Percentiles rank a stretch among this genome's conserved stretches.
Conservation (phyloP, 2,113 vertebrate species). For the Panthera uncia region DNA sequence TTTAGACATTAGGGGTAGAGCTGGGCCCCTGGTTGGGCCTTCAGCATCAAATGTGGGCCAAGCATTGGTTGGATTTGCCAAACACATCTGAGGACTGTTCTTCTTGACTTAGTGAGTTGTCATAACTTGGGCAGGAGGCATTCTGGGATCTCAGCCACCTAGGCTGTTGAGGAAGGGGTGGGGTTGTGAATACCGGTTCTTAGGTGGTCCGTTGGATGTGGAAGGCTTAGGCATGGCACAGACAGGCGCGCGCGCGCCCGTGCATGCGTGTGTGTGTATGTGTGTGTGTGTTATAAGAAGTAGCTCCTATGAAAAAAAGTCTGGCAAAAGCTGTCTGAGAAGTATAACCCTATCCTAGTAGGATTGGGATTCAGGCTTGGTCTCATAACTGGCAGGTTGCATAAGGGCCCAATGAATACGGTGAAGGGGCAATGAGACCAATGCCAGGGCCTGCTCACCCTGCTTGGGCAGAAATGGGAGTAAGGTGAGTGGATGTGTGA, state of each 20-base stretch:
- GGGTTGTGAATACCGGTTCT: neutral
- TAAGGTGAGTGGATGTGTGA: neutral
- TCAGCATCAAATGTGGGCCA: neutral
- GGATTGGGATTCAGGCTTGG: neutral
- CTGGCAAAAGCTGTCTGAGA: neutral
- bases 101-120: slow-evolving; percentile 20
- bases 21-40: neutral
- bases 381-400: neutral
- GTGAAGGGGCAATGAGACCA: neutral
- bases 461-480: neutral
- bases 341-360: neutral
- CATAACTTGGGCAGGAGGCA: slow-evolving; percentile 39
- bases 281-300: neutral
- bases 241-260: too few species aligned
- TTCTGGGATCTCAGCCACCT: neutral
- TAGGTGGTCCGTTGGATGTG: neutral
- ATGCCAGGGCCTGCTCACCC: neutral
- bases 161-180: neutral
- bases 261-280: neutral
- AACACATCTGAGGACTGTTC: slow-evolving; percentile 16
- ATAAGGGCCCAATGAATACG: neutral
- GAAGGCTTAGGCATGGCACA: neutral
- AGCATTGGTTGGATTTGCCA: neutral
- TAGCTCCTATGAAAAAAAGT: neutral
- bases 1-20: neutral